Base-by-base conservation (phyloP, 2,888 invertebrate genomes). In the Girardia tigrina region DNA sequence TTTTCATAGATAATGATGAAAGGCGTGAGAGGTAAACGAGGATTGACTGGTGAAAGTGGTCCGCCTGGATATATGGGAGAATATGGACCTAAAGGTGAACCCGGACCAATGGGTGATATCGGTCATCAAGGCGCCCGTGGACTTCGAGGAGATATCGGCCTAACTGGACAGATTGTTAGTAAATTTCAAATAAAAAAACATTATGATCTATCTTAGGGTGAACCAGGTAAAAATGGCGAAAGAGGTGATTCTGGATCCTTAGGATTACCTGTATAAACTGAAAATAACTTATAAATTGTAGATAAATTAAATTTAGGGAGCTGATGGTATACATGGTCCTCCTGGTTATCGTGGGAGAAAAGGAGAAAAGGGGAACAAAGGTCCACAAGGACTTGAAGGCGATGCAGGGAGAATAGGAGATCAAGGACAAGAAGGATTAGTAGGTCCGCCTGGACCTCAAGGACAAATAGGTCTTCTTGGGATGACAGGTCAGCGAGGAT, bases 1-100 rank as follows among this genome's bases (percentile, higher is more conserved):
- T n/a, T n/a, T n/a, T n/a, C n/a, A n/a, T n/a, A 56, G 56, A 20
- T 56, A 56, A n/a, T 56, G n/a, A 56, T 56, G 56, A 56, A 56
- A 56, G 56, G 56, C n/a, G 56, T 56, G n/a, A n/a, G 56, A 56
- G 56, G 56, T 56, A 4, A 16, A 56, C n/a, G 56, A 56, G 56
- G 56, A 2, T 23, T 23, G 2, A 56, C 56, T 56, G 56, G 56
- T 56, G 56, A 56, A 56, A 56, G 20, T 12, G 56, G 56, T 6
- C 56, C 56, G 4, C 4, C 23, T 56, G 56, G 56, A 8, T 56
- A 56, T 56, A 56, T 56, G 4, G 56, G 56, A 12, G 56, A 56
- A n/a, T 56, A 56, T 56, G 56, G 56, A 8, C n/a, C 23, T 20
- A 56, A 56, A n/a, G 56, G 56, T 12, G 56, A 56, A 4, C 4